Evolutionary conservation across 2,888 invertebrate genomes (phyloP), one percentile per base, ranked within the genome.

Genomic region (Lamellibrachia columna): DNA sequence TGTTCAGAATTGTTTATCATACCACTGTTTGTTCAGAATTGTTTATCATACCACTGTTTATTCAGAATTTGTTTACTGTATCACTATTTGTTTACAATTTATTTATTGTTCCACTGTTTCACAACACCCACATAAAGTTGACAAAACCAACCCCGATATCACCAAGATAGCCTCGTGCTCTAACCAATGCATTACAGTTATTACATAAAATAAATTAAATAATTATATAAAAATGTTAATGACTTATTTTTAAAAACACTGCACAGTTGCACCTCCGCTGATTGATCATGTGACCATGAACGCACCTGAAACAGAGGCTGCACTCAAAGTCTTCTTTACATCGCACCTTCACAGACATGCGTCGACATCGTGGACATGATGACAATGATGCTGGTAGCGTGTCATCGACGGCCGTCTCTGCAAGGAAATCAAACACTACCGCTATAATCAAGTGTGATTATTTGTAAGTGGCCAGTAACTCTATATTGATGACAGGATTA

Each of bases 241-340:
- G 22, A 75, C 75, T 15, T 75, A 75, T 75, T 4, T 75, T 75
- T 75, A 15, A 6, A 75, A 75, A 75, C 75, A 75, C 75, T 22
- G 75, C n/a, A n/a, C 15, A 15, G 75, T n/a, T n/a, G n/a, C 2
- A 3, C 75, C 15, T 75, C n/a, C 22, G n/a, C 6, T 75, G n/a
- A 75, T 22, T 15, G 22, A 75, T 6, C 22, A 75, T 22, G 11
- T 75, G 75, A 75, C 75, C 75, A 22, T 75, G 75, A 75, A 11
- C 75, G 15, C 55, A 94, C 94, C 93, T 93, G 91, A 93, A 93
- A 92, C 94, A 94, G 15, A 94, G 91, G 22, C 93, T 91, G 91
- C 94, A 94, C 60, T 94, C 94, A 90, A 94, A 93, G 90, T 94
- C 94, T 53, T 94, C 94, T 7, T 92, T 75, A 22, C 75, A 75